Evolutionary conservation across 2,797 vertebrate species (phyloP).

Genomic region (Aeoliscus strigatus): DNA sequence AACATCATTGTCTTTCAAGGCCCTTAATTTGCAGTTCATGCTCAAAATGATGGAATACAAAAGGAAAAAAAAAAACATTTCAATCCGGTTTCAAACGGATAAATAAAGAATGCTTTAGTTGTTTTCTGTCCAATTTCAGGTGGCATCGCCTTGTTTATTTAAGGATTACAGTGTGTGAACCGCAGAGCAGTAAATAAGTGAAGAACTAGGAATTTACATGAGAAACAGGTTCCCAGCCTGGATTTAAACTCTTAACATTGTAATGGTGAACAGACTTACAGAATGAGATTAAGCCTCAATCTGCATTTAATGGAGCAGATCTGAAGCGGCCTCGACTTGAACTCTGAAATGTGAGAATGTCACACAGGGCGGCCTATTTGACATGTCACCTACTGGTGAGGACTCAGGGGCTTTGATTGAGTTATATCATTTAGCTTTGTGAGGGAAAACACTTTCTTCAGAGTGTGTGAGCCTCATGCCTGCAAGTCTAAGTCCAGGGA

Average conservation of each 20-base stretch:
- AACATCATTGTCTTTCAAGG: not conserved
- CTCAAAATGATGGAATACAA: not conserved
- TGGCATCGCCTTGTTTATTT: slow-evolving; percentile 60
- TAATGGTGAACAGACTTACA: slow-evolving; percentile 76
- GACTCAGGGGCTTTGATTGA: slow-evolving; percentile 68
- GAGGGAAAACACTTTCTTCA: slow-evolving; percentile 48
- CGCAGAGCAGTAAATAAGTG: slow-evolving; percentile 54
- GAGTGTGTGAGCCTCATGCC: slow-evolving; percentile 25
- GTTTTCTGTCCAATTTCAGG: slow-evolving; percentile 10
- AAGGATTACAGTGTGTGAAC: slow-evolving; percentile 63
- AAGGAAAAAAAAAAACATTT: no score
- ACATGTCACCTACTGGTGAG: slow-evolving; percentile 74
- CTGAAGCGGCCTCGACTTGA: slow-evolving; percentile 80
- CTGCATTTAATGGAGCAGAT: slow-evolving; percentile 78
- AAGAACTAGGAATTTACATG: slow-evolving; percentile 74
- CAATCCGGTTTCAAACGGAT: no score
- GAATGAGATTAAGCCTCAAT: slow-evolving; percentile 77
- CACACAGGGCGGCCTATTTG: slow-evolving; percentile 75
- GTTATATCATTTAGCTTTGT: slow-evolving; percentile 73
- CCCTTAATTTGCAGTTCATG: slow-evolving; percentile 7
- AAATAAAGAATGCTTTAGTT: no score
- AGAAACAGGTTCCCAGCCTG: slow-evolving; percentile 74
- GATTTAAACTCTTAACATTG: slow-evolving; percentile 75
- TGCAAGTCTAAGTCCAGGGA: slow-evolving; percentile 2
- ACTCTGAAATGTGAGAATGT: slow-evolving; percentile 75